Evolutionary conservation across 2,888 invertebrate species (phyloP).

Genomic region (Rhimphoctona megacephalus): DNA sequence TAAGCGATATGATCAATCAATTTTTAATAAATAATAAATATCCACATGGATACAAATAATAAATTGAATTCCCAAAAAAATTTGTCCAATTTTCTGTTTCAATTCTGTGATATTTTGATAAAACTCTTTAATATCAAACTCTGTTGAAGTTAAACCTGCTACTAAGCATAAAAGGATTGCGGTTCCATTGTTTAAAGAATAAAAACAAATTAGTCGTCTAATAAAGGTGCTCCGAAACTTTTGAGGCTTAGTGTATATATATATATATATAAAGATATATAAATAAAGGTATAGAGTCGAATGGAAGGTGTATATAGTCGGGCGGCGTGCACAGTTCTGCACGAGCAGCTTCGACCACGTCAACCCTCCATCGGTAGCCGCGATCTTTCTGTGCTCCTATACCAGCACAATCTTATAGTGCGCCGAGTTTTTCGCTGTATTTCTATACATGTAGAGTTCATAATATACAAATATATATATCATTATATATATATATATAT

Average conservation of each 20-base stretch:
- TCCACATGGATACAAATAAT: no score
- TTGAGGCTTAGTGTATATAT: neutral
- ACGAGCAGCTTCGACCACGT: conserved; percentile 54
- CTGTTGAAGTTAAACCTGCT: neutral
- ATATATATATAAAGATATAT: neutral
- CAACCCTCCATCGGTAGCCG: conserved; percentile 52
- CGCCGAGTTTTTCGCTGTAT: neutral
- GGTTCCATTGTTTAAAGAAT: neutral
- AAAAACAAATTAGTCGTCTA: neutral
- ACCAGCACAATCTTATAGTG: neutral
- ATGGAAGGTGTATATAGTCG: neutral
- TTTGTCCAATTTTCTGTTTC: no score
- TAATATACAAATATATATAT: no score
- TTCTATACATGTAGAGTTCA: neutral
- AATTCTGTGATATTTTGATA: no score
- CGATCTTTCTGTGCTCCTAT: conserved; percentile 40
- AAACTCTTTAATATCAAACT: neutral
- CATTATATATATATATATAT: no score
- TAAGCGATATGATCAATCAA: no score
- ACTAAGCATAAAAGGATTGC: neutral
- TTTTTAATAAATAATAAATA: no score
- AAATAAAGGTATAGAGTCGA: neutral
- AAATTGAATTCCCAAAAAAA: no score
- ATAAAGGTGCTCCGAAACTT: neutral
- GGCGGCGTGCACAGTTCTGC: conserved; percentile 35